Evolutionary conservation across 2,888 invertebrate species (phyloP).

Genomic region (Dione juno): DNA sequence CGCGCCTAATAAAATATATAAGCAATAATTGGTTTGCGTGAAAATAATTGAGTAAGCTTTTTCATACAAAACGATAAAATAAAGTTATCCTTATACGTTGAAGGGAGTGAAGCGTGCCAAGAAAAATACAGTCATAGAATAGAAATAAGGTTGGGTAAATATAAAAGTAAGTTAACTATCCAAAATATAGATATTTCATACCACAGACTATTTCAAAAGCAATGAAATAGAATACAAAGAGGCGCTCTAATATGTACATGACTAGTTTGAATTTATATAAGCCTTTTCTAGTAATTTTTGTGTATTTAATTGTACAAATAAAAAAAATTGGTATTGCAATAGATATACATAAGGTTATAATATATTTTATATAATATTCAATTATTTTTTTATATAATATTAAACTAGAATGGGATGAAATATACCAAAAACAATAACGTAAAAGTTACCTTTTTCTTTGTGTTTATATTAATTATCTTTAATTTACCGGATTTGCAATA

Average conservation of each 20-base stretch:
- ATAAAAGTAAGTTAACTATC: conserved; percentile 19
- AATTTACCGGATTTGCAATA: background rate
- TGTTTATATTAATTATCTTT: no score
- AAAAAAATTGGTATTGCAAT: background rate
- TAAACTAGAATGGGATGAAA: no score
- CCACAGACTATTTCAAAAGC: conserved; percentile 7
- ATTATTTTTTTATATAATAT: no score
- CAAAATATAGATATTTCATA: conserved; percentile 19
- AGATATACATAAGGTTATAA: no score
- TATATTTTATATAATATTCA: no score
- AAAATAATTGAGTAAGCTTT: conserved; percentile 47
- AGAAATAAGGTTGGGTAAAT: conserved; percentile 22
- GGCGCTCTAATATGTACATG: background rate
- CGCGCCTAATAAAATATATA: conserved; percentile 53
- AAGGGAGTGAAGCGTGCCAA: background rate
- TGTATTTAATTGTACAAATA: background rate
- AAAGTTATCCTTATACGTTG: conserved; percentile 43
- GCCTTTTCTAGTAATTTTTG: background rate
- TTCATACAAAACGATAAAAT: conserved; percentile 50
- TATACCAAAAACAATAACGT: no score
- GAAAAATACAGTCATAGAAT: conserved; percentile 7
- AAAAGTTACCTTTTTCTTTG: no score
- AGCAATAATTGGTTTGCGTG: conserved; percentile 52
- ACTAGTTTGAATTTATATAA: conserved; percentile 16
- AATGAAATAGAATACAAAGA: conserved; percentile 23